Conservation (phyloP, 2,113 vertebrate genomes). For the Gadus chalcogrammus region DNA sequence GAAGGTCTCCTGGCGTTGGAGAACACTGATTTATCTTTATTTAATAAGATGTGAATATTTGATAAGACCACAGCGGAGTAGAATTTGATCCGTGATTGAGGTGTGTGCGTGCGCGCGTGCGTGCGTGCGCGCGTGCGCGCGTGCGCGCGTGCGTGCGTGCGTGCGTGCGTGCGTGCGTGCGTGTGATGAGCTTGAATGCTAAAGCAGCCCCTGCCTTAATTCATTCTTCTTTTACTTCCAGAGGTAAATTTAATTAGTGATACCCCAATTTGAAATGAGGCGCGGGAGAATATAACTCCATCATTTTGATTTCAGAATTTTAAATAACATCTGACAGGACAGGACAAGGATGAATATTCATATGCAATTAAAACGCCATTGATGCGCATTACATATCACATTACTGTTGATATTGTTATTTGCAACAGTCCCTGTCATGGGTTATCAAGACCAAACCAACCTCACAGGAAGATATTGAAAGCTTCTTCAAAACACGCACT, state of each 20-base stretch:
- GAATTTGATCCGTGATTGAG: conserved; percentile 65
- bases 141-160: not conserved
- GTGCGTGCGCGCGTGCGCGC: not conserved
- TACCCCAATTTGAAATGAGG: not conserved
- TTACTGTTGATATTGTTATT: no score
- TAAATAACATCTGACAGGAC: no score
- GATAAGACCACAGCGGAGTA: conserved; percentile 66
- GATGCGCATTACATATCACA: no score
- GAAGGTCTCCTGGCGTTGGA: conserved; percentile 18
- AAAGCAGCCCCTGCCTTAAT: not conserved
- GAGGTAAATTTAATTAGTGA: not conserved
- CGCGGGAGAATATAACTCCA: no score
- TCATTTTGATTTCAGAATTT: no score
- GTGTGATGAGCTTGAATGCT: not conserved
- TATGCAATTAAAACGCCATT: no score
- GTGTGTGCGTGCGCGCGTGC: not conserved
- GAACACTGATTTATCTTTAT: conserved; percentile 42
- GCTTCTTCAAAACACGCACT: no score
- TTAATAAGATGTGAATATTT: conserved; percentile 33
- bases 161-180: not conserved
- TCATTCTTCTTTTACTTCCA: conserved; percentile 14
- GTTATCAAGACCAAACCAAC: no score
- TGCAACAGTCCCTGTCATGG: no score
- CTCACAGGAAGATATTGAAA: no score
- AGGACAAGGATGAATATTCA: no score